Percentiles rank a stretch among this genome's conserved stretches.
These are phyloP conservation scores for Psettodes erumei DNA, from an alignment of 2,113 vertebrate genomes.

Conservation along the genomic window DNA sequence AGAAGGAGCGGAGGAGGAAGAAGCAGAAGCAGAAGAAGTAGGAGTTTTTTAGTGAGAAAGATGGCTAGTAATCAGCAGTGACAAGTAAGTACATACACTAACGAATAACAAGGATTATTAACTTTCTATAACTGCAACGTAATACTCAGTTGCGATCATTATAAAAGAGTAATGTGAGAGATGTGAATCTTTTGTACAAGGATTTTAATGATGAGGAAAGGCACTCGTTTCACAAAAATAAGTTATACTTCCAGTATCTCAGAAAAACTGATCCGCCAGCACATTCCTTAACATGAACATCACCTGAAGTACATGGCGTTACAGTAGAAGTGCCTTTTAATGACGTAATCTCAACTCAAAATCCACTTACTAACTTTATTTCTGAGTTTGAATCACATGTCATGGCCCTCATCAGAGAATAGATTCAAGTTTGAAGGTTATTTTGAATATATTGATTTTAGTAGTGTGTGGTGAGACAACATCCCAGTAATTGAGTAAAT, in stretches of 20 bases:
- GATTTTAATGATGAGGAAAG: conserved; percentile 4
- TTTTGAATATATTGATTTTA: neutral
- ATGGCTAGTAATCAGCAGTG: too few species aligned
- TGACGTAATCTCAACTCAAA: neutral
- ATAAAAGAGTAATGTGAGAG: too few species aligned
- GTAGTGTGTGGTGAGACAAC: neutral
- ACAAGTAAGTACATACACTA: too few species aligned
- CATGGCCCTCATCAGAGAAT: neutral
- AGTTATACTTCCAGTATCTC: neutral
- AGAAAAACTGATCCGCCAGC: neutral
- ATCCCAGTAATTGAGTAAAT: neutral
- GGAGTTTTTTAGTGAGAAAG: too few species aligned
- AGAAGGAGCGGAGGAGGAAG: too few species aligned
- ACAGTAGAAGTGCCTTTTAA: neutral
- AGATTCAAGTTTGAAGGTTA: neutral
- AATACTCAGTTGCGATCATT: too few species aligned
- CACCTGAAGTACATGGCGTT: neutral
- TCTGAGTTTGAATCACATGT: neutral
- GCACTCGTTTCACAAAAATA: neutral
- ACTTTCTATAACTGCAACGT: too few species aligned
- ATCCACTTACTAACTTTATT: neutral
- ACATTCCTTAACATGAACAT: neutral
- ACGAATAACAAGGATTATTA: too few species aligned
- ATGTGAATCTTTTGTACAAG: neutral
- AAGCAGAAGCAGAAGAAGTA: too few species aligned